phyloP scores from a whole-genome alignment of 1,140 invertebrate species.

The Anthonomus grandis region DNA sequence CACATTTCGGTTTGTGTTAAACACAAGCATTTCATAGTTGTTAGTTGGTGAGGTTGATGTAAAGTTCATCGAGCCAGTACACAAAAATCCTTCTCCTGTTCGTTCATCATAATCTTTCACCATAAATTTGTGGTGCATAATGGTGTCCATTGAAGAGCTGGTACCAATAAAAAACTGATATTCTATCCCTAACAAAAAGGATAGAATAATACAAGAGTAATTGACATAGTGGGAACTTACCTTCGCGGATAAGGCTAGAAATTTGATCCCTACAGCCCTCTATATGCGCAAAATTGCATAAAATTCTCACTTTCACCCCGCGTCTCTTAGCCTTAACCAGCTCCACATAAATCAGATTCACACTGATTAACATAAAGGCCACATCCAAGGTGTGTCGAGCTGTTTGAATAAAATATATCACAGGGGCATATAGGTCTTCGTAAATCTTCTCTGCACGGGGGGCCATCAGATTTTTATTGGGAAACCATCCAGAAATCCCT shows the following conservation, averaged over 20 bases:
- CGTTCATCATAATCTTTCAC: conserved; percentile 33
- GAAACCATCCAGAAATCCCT: conserved; percentile 8
- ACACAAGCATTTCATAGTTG: conserved; percentile 37
- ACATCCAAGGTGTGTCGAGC: conserved; percentile 5
- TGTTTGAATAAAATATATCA: conserved; percentile 12
- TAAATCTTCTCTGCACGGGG: neutral
- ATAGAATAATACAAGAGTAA: no score
- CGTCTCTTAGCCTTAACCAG: conserved; percentile 1
- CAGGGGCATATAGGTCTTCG: conserved; percentile 7
- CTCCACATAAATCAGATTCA: conserved; percentile 3
- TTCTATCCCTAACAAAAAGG: conserved; percentile 2
- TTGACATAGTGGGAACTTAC: no score
- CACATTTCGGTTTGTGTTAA: conserved; percentile 28
- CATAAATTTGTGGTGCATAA: conserved; percentile 32
- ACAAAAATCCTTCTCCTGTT: conserved; percentile 25
- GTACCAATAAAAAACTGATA: conserved; percentile 1
- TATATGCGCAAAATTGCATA: conserved; percentile 8
- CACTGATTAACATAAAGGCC: conserved; percentile 8
- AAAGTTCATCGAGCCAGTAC: conserved; percentile 37
- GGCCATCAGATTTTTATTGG: neutral
- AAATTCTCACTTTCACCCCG: conserved; percentile 6
- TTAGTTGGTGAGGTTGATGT: conserved; percentile 18
- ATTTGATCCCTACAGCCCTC: neutral
- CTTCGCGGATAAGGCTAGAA: neutral
- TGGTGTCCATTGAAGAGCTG: neutral